These are phyloP conservation scores for Oncopodura yosiiana DNA, from an alignment of 1,140 invertebrate species.

Conservation along the genomic window DNA sequence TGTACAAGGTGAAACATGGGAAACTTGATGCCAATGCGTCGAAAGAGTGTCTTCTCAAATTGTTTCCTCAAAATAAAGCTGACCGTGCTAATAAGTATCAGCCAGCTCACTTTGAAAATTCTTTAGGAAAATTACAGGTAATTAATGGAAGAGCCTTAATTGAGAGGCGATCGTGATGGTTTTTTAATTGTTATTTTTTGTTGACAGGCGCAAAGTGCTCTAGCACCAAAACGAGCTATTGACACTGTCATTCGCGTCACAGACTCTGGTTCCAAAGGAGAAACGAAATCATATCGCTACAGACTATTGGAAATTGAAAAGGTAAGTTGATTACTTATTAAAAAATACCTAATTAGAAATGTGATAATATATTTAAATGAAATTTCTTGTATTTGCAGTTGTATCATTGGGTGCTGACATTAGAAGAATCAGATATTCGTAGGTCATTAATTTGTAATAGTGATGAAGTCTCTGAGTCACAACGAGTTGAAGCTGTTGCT, in stretches of 20 bases:
- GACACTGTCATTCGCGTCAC: slow-evolving; percentile 29
- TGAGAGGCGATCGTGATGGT: background rate
- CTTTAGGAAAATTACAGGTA: slow-evolving; percentile 67
- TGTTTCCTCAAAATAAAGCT: slow-evolving; percentile 33
- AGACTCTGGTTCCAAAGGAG: slow-evolving; percentile 12
- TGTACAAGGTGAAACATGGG: slow-evolving; percentile 37
- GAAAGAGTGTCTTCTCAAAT: slow-evolving; percentile 41
- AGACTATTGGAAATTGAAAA: slow-evolving; percentile 31
- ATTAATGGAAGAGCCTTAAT: background rate
- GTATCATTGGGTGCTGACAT: slow-evolving; percentile 20
- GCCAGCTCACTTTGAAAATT: slow-evolving; percentile 82
- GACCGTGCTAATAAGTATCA: slow-evolving; percentile 50
- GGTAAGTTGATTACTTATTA: slow-evolving; percentile 3
- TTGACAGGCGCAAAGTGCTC: slow-evolving; percentile 28
- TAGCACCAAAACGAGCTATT: slow-evolving; percentile 30
- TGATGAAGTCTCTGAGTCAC: slow-evolving; percentile 5
- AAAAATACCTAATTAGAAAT: background rate
- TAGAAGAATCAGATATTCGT: slow-evolving; percentile 27
- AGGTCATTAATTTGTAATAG: slow-evolving; percentile 10
- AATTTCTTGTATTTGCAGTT: slow-evolving; percentile 9
- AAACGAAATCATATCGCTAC: slow-evolving; percentile 24
- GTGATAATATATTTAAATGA: background rate
- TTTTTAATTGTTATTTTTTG: background rate
- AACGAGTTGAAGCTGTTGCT: slow-evolving; percentile 3
- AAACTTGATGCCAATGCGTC: background rate